phyloP scores from a whole-genome alignment of 2,888 invertebrate species.

The Muscina levida region DNA sequence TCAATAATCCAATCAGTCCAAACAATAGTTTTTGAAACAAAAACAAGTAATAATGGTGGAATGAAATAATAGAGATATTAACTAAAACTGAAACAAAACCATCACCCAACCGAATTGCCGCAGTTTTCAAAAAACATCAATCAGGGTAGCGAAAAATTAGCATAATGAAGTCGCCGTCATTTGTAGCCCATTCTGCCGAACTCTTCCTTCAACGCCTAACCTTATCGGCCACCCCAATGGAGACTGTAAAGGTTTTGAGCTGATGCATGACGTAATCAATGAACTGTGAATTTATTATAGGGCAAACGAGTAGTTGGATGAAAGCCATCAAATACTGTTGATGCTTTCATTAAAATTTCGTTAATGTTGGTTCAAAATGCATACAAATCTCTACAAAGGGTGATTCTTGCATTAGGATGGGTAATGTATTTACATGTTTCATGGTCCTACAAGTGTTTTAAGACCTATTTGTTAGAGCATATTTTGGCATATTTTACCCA shows the following conservation, averaged over 20 bases:
- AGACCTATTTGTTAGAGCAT: no score
- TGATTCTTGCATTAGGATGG: no score
- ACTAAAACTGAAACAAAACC: no score
- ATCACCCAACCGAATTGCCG: no score
- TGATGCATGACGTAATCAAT: neutral
- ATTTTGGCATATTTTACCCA: no score
- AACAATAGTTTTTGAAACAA: no score
- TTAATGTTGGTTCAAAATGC: slow-evolving; percentile 36
- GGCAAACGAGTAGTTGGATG: slow-evolving; percentile 30
- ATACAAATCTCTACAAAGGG: no score
- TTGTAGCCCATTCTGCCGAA: neutral
- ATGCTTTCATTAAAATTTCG: slow-evolving; percentile 44
- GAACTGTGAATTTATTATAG: slow-evolving; percentile 22
- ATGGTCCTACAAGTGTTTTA: no score
- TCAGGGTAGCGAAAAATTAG: slow-evolving; percentile 25
- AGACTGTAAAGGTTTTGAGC: neutral
- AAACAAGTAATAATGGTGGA: no score
- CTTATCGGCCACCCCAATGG: neutral
- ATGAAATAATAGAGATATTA: no score
- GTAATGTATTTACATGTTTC: no score
- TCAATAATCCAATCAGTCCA: no score
- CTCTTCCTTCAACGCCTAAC: neutral
- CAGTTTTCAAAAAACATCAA: slow-evolving; percentile 34
- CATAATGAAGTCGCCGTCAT: slow-evolving; percentile 27
- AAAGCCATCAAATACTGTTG: slow-evolving; percentile 36